Conservation (phyloP, 2,797 vertebrate genomes). For the Tapera naevia region DNA sequence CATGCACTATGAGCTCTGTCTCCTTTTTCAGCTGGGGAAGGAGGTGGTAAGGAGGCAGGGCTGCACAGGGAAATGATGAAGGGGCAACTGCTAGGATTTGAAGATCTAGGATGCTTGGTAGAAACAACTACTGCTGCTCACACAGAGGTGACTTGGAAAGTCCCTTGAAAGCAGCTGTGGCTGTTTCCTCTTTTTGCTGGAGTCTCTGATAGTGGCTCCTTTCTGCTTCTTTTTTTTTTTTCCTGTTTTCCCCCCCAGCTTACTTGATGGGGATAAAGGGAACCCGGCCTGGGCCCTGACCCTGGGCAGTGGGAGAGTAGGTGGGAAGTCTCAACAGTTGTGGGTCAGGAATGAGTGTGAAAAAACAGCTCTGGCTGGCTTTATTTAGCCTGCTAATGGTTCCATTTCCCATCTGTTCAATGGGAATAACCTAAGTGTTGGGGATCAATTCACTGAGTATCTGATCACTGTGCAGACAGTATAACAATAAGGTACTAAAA, state of each 20-base stretch:
- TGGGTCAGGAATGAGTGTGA: constrained; percentile 4
- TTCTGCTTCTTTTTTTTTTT: fast-evolving
- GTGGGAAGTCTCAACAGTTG: background rate
- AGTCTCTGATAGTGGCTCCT: background rate
- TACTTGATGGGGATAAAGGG: background rate
- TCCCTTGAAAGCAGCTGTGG: background rate
- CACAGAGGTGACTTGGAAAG: background rate
- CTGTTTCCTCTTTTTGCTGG: constrained; percentile 20
- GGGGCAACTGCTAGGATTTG: background rate
- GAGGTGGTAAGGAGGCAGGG: background rate
- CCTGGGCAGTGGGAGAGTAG: background rate
- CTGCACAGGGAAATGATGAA: background rate
- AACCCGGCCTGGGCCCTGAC: background rate
- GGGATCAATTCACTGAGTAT: constrained; percentile 49
- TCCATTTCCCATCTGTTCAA: constrained; percentile 50
- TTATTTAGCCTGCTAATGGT: constrained; percentile 34
- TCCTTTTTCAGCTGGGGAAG: background rate
- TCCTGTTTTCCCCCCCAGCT: background rate
- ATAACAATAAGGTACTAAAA: constrained; percentile 64
- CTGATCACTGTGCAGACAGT: constrained; percentile 15
- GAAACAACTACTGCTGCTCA: background rate
- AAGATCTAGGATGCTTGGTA: background rate
- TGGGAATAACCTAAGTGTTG: constrained; percentile 36
- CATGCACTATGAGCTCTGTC: background rate
- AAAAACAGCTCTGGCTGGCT: background rate